Evolutionary conservation across 1,140 invertebrate genomes (phyloP), one percentile per base, ranked within the genome.

Genomic region (Pygmarrhopalites habei): DNA sequence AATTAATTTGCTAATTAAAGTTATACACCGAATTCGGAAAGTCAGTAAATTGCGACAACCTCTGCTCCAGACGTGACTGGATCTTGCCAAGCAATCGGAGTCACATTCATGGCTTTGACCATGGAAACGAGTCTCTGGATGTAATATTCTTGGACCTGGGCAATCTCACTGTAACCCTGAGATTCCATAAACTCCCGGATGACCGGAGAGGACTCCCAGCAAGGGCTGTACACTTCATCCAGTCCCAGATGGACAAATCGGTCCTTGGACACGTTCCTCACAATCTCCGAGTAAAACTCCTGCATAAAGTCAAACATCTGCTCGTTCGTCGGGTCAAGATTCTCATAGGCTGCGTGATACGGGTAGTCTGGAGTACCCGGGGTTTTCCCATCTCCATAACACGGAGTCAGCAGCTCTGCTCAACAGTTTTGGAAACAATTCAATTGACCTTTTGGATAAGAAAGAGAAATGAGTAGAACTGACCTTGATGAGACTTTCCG

Each of bases 51-150:
- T n/a, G n/a, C n/a, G n/a, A n/a, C n/a, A n/a, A n/a, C n/a, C n/a
- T 73, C 74, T 0, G 87, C 86, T 39, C 83, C 83, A 75, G 93
- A 87, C 65, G 87, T 84, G 73, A 90, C 87, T 0, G 95, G 88
- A 78, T 95, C 92, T 78, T 96, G 90, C 93, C 93, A 96, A 2
- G 95, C 87, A 25, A 94, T 81, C 52, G 86, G 81, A 15, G 77
- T 82, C 55, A 58, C 57, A 14, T 79, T 75, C 3, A 71, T 62
- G 3, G 70, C 58, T n/a, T 70, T 47, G 3, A 65, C 55, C 58
- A 65, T 68, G 2, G 51, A 53, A 4, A 68, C 51, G 29, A 65
- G 66, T 28, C 58, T n/a, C 5, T 43, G 25, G 1, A 55, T 65
- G 55, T 68, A 68, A 44, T 68, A 59, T 5, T 29, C 55, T 32